Conservation (phyloP, 2,888 invertebrate species). For the Abrostola triplasia region DNA sequence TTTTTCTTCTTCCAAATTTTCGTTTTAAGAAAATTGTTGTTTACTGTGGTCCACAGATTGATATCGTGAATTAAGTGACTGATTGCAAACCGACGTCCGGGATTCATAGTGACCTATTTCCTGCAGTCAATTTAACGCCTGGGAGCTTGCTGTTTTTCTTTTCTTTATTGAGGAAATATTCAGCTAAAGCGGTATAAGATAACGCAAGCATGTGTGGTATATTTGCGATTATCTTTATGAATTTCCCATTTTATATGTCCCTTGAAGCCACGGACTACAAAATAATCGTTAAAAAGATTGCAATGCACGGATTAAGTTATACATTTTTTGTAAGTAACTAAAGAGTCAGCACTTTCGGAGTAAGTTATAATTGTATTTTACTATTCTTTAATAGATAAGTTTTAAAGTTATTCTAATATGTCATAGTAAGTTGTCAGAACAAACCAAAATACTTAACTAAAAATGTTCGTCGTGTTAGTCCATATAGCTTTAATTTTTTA, state of each 20-base stretch:
- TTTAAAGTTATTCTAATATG: not conserved
- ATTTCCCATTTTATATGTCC: conserved; percentile 28
- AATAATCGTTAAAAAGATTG: conserved; percentile 32
- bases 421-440: not conserved
- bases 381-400: no score
- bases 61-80: conserved; percentile 43
- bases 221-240: conserved; percentile 15
- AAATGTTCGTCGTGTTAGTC: not conserved
- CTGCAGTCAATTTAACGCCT: conserved; percentile 20
- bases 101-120: conserved; percentile 28
- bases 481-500: not conserved
- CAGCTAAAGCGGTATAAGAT: conserved; percentile 1
- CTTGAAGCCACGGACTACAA: conserved; percentile 10
- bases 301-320: not conserved
- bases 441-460: not conserved
- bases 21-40: conserved; percentile 26
- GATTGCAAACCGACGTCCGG: conserved; percentile 16
- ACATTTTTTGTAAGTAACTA: no score
- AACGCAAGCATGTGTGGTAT: not conserved
- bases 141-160: conserved; percentile 18
- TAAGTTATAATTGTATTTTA: no score
- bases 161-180: conserved; percentile 27
- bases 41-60: conserved; percentile 35
- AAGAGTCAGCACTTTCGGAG: no score
- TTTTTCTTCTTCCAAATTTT: conserved; percentile 25